A percentile compares a stretch with the other conserved stretches of the same genome.
phyloP scores from a whole-genome alignment of 2,888 invertebrate genomes.

The Acronicta aceris region DNA sequence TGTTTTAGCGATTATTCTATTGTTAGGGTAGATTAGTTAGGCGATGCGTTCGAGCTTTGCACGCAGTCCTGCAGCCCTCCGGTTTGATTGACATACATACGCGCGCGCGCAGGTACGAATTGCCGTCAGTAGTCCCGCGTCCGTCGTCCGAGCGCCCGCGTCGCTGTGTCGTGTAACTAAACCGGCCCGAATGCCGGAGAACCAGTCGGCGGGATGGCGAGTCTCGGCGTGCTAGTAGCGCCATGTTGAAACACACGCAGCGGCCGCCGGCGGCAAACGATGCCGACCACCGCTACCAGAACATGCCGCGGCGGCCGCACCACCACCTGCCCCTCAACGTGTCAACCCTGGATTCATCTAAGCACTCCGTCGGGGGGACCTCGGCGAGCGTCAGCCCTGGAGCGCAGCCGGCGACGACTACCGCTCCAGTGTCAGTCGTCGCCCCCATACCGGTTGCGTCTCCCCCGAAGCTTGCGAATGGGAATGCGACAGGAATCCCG shows the following conservation, averaged over 20 bases:
- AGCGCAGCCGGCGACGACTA: slow-evolving; percentile 71
- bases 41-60: slow-evolving; percentile 42
- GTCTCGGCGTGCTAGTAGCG: slow-evolving; percentile 79
- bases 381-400: slow-evolving; percentile 89
- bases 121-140: slow-evolving; percentile 74
- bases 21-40: slow-evolving; percentile 68
- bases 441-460: slow-evolving; percentile 75
- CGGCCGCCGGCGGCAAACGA: slow-evolving; percentile 88
- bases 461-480: slow-evolving; percentile 85
- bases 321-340: slow-evolving; percentile 91
- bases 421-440: slow-evolving; percentile 69
- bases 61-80: slow-evolving; percentile 64
- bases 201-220: slow-evolving; percentile 84
- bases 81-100: slow-evolving; percentile 81
- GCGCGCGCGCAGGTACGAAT: slow-evolving; percentile 73
- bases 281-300: slow-evolving; percentile 88
- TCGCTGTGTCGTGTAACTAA: slow-evolving; percentile 56
- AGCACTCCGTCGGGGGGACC: slow-evolving; percentile 90
- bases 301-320: slow-evolving; percentile 89
- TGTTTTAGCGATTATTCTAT: slow-evolving; percentile 65
- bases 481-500: slow-evolving; percentile 89
- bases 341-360: slow-evolving; percentile 91
- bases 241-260: slow-evolving; percentile 93
- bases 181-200: slow-evolving; percentile 79
- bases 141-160: slow-evolving; percentile 71